Evolutionary conservation across 2,888 invertebrate genomes (phyloP).

Genomic region (Gisinianus flammeolus): DNA sequence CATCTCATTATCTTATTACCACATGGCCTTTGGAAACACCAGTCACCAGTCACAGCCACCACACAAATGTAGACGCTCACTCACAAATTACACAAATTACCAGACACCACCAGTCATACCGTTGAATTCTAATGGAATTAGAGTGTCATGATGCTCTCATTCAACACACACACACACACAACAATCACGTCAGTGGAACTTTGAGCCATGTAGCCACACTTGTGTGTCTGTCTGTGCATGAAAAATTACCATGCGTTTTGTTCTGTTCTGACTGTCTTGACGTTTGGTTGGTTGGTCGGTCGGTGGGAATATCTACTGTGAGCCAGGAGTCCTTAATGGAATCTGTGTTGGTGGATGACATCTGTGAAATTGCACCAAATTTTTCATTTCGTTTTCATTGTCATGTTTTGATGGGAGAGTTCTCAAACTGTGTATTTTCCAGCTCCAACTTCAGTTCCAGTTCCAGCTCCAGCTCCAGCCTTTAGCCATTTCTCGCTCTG

Average conservation of each 20-base stretch:
- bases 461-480: too few relatives aligned
- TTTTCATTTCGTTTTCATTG: conserved; percentile 6
- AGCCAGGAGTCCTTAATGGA: background rate
- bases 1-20: too few relatives aligned
- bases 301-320: background rate
- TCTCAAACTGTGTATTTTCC: too few relatives aligned
- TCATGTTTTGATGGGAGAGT: background rate
- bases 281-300: background rate
- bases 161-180: background rate
- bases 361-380: conserved; percentile 5
- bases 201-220: background rate
- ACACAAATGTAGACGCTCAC: too few relatives aligned
- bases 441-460: too few relatives aligned
- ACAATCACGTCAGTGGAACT: background rate
- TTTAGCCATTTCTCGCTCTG: too few relatives aligned
- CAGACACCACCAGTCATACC: too few relatives aligned
- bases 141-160: background rate
- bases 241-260: background rate
- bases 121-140: background rate
- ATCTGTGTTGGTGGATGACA: conserved; percentile 4
- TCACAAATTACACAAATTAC: too few relatives aligned
- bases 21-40: too few relatives aligned
- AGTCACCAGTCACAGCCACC: too few relatives aligned
- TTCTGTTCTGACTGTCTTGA: background rate
- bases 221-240: background rate